These are phyloP conservation scores for Poeciliopsis gracilis DNA, from an alignment of 2,797 vertebrate genomes.

Conservation along the genomic window DNA sequence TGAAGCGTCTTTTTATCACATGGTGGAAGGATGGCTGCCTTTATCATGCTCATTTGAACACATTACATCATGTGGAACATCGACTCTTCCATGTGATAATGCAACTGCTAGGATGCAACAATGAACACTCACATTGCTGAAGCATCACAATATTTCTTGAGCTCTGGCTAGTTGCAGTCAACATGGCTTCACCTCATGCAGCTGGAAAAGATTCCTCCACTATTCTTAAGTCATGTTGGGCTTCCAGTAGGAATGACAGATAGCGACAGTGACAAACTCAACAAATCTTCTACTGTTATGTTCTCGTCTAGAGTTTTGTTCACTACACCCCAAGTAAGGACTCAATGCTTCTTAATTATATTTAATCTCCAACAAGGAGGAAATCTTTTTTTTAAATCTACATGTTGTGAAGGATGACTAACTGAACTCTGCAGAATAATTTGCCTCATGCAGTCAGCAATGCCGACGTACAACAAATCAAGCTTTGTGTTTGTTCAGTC, in stretches of 20 bases:
- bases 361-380: conserved; percentile 1
- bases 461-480: conserved; percentile 5
- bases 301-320: neutral
- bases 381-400: conserved; percentile 15
- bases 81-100: neutral
- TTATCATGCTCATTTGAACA: no score
- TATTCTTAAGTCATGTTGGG: no score
- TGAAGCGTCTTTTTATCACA: conserved; percentile 10
- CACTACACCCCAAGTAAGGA: neutral
- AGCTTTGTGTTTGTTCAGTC: conserved; percentile 17
- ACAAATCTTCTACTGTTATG: no score
- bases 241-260: no score
- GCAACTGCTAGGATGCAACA: neutral
- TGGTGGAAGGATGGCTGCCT: conserved; percentile 7
- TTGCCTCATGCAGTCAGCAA: conserved; percentile 7
- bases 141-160: neutral
- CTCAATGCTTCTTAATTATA: neutral
- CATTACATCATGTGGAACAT: no score
- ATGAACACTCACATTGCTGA: neutral
- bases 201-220: no score
- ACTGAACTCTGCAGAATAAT: conserved; percentile 36
- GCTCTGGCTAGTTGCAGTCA: neutral
- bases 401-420: conserved; percentile 32
- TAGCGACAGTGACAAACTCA: neutral
- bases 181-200: neutral